A percentile compares a stretch with the other conserved stretches of the same genome.
phyloP scores from a whole-genome alignment of 2,888 invertebrate genomes.

The Athalia circularis region DNA sequence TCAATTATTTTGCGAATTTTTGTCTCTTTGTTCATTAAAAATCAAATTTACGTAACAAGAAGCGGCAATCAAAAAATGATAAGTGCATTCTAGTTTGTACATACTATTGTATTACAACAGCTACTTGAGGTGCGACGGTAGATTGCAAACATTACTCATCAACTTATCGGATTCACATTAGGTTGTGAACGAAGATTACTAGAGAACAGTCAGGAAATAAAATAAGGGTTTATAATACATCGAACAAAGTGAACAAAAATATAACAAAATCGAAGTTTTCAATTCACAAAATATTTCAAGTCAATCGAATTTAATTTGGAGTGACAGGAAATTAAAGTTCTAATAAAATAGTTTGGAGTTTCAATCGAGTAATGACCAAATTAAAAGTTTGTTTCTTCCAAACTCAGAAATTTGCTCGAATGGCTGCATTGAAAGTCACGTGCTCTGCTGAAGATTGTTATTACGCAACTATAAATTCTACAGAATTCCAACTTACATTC shows the following conservation, averaged over 20 bases:
- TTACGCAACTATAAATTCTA: slow-evolving; percentile 9
- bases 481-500: slow-evolving; percentile 3
- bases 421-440: slow-evolving; percentile 28
- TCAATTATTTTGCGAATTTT: slow-evolving; percentile 43
- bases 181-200: not conserved
- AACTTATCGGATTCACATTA: not conserved
- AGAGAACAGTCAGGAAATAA: not conserved
- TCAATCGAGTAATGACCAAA: not conserved
- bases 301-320: too few species aligned
- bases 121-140: slow-evolving; percentile 14
- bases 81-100: slow-evolving; percentile 8
- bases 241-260: slow-evolving; percentile 42
- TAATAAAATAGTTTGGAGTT: too few species aligned
- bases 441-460: not conserved
- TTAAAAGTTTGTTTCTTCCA: not conserved
- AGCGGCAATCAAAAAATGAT: not conserved
- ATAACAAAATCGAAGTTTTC: slow-evolving; percentile 36
- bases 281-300: slow-evolving; percentile 25
- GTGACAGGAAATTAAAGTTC: too few species aligned
- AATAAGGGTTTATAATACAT: not conserved
- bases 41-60: slow-evolving; percentile 11
- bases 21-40: slow-evolving; percentile 35
- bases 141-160: not conserved
- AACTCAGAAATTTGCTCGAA: not conserved
- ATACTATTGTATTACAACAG: not conserved